Evolutionary conservation across 2,888 invertebrate species (phyloP).

Genomic region (Synanthedon formicaeformis): DNA sequence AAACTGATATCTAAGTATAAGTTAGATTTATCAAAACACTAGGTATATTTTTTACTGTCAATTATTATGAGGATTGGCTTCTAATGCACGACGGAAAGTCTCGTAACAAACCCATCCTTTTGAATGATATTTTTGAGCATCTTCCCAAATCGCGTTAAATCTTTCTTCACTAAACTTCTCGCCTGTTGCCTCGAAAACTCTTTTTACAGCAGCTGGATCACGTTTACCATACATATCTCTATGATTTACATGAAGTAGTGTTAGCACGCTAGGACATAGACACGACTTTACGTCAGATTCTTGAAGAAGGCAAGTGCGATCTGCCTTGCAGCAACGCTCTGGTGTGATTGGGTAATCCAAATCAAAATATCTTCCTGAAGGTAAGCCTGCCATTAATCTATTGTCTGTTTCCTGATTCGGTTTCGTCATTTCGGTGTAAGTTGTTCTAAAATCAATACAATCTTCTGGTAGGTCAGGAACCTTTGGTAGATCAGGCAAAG

Average conservation of each 20-base stretch:
- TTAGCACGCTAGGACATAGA: slow-evolving; percentile 39
- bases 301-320: slow-evolving; percentile 34
- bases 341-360: slow-evolving; percentile 44
- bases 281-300: slow-evolving; percentile 45
- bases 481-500: slow-evolving; percentile 47
- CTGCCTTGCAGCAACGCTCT: slow-evolving; percentile 28
- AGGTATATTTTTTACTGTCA: too few relatives aligned
- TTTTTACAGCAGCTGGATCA: slow-evolving; percentile 37
- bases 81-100: slow-evolving; percentile 49
- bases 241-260: slow-evolving; percentile 38
- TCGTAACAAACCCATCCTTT: slow-evolving; percentile 67
- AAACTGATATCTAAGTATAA: too few relatives aligned
- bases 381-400: slow-evolving; percentile 39
- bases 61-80: slow-evolving; percentile 9
- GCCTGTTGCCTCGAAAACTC: slow-evolving; percentile 65
- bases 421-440: slow-evolving; percentile 52
- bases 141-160: slow-evolving; percentile 62
- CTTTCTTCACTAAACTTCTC: slow-evolving; percentile 56
- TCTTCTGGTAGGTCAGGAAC: slow-evolving; percentile 36
- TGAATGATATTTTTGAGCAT: slow-evolving; percentile 58
- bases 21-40: too few relatives aligned
- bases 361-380: slow-evolving; percentile 55
- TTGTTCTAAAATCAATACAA: slow-evolving; percentile 46
- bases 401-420: slow-evolving; percentile 27
- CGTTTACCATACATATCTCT: slow-evolving; percentile 49